Evolutionary conservation across 2,797 vertebrate species (phyloP), one percentile per base, ranked within the genome.

Genomic region (Choloepus didactylus): DNA sequence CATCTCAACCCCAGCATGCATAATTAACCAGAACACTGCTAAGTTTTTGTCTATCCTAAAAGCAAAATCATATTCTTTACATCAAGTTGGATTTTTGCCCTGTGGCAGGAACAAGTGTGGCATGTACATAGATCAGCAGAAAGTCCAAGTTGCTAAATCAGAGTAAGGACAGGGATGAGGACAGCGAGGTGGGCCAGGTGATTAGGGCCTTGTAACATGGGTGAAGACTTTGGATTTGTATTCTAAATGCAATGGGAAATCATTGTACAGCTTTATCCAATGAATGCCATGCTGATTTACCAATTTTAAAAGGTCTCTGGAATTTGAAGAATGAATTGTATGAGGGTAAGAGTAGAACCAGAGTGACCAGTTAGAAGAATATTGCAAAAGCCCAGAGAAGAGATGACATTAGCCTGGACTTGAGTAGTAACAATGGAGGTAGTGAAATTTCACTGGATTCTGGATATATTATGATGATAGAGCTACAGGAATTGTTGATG

Each of bases 301-400:
- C 38, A 64, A 81, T 83, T 66, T 19, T 64, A 83, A n/a, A 87
- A 94, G 31, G 18, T 82, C 14, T 87, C 69, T 95, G 41, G 29
- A 87, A n/a, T 44, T 16, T 49, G 82, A 77, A 77, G 59, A 72
- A 76, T 54, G n/a, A 80, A 92, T 35, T 60, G 16, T 29, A 23
- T n/a, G 25, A 96, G 31, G 38, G 38, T 41, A 96, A 93, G 75
- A 90, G 84, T 14, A 82, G 72, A 91, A 76, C 38, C 41, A 87
- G 62, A 76, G 56, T 93, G 4, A 72, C 15, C 25, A 76, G 64
- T 77, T 83, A 66, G 44, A 84, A 87, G 62, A 94, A 29, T 51
- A 72, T 49, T 67, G 49, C 41, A 80, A 90, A 89, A 79, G 66
- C n/a, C 51, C 41, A 25, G n/a, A 87, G 51, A 44, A 95, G 79